phyloP scores from a whole-genome alignment of 1,140 invertebrate genomes.

The Sarcophaga peregrina region DNA sequence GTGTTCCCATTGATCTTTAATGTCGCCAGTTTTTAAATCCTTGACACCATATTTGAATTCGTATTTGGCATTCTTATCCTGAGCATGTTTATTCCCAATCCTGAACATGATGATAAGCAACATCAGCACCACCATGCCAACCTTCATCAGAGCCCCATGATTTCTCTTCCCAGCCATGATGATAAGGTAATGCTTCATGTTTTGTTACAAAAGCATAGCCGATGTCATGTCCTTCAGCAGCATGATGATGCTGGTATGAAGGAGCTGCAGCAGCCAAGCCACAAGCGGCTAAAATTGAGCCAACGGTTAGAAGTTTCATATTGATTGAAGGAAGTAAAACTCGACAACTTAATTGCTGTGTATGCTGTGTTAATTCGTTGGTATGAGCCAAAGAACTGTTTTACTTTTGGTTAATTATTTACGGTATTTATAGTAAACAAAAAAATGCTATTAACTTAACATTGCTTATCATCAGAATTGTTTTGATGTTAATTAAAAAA shows the following conservation, averaged over 20 bases:
- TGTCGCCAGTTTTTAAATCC: slow-evolving; percentile 77
- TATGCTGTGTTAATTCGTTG: background rate
- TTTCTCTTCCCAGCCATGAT: background rate
- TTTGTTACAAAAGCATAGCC: background rate
- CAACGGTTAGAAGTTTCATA: background rate
- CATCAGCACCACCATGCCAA: background rate
- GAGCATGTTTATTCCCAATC: slow-evolving; percentile 46
- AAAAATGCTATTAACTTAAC: background rate
- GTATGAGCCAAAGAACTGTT: background rate
- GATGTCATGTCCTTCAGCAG: background rate
- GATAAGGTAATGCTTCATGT: background rate
- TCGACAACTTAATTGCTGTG: background rate
- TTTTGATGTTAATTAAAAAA: slow-evolving; percentile 50
- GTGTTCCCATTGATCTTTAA: slow-evolving; percentile 74
- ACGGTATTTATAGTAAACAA: background rate
- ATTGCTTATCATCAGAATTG: background rate
- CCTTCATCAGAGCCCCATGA: background rate
- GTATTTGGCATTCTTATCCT: slow-evolving; percentile 73
- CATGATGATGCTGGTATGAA: background rate
- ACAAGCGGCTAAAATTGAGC: background rate
- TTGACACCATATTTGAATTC: slow-evolving; percentile 79
- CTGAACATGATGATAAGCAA: background rate
- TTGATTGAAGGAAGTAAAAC: background rate
- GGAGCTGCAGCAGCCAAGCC: background rate
- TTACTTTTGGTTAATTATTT: background rate